Percentiles rank a stretch among this genome's conserved stretches.
phyloP scores from a whole-genome alignment of 2,113 vertebrate species.

The Clupea harengus region DNA sequence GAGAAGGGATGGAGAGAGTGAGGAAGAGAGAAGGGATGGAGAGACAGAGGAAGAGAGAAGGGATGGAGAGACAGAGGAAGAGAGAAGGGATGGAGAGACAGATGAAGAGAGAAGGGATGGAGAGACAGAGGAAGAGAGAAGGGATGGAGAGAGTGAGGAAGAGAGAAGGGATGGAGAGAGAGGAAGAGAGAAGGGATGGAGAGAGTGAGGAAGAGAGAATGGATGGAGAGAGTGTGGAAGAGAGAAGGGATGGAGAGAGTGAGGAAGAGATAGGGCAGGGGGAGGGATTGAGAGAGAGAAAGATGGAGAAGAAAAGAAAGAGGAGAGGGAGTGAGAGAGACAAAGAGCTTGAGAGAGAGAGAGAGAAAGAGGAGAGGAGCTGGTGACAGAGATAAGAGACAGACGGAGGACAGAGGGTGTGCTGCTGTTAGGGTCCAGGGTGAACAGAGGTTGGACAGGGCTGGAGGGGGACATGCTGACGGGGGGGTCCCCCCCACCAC shows the following conservation, averaged over 20 bases:
- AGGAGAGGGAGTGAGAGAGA: slow-evolving; percentile 60
- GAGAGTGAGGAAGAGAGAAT: background rate
- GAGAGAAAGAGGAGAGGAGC: slow-evolving; percentile 46
- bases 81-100: background rate
- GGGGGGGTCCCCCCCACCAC: no score
- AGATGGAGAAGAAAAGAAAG: slow-evolving; percentile 46
- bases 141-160: background rate
- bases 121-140: slow-evolving; percentile 20
- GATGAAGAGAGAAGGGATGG: slow-evolving; percentile 13
- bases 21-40: background rate
- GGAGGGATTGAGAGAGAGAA: slow-evolving; percentile 42
- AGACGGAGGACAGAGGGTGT: slow-evolving; percentile 46
- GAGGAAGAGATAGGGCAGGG: slow-evolving; percentile 54
- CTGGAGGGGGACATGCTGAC: background rate
- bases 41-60: background rate
- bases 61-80: background rate
- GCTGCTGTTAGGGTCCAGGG: slow-evolving; percentile 1
- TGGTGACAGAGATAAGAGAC: no score
- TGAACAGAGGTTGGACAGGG: background rate
- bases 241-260: slow-evolving; percentile 38
- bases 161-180: background rate
- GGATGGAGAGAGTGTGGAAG: background rate
- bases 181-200: background rate
- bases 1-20: background rate
- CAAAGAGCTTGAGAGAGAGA: slow-evolving; percentile 35